Evolutionary conservation across 2,888 invertebrate genomes (phyloP), one percentile per base, ranked within the genome.

Genomic region (Drosophila nr. medialis): DNA sequence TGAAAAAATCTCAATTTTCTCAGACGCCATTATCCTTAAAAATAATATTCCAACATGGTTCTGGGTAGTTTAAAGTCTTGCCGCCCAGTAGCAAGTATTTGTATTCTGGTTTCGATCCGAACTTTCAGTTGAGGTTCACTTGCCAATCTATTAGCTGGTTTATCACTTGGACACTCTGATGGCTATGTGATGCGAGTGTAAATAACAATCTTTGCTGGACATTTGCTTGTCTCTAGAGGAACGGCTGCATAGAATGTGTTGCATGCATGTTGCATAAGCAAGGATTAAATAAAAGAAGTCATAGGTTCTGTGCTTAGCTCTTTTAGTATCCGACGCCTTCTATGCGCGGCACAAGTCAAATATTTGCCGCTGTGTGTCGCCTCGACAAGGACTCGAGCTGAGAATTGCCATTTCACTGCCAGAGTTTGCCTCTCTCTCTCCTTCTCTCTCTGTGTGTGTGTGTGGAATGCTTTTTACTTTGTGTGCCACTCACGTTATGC

Each of bases 401-500:
- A 49, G 61, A 63, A 54, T 30, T 30, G 75, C 75, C 89, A 72
- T 84, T 87, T 89, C 68, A 64, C 82, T 71, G 85, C 73, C 85
- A 56, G 54, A 65, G 61, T 38, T 51, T 65, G 34, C n/a, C 42
- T 51, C 59, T 42, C 24, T 59, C 7, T 21, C 3, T 18, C 18
- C 1, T 24, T 30, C 13, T 21, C 13, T 21, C 7, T 7, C 1
- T 53, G 27, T 59, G 60, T 49, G 13, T 55, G 13, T 55, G 51
- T 32, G 54, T 45, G 54, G 40, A 63, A 55, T 51, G 60, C 64
- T 67, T 75, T 80, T 80, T 86, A 85, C 88, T 86, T 89, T 82
- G 86, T 90, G 86, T 86, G 89, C 89, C 86, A 86, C 89, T 90
- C 89, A 90, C 87, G 90, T 90, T 76, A 84, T 75, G 90, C 89